Base-by-base conservation (phyloP, 2,888 invertebrate genomes). In the Uloborus plumipes region DNA sequence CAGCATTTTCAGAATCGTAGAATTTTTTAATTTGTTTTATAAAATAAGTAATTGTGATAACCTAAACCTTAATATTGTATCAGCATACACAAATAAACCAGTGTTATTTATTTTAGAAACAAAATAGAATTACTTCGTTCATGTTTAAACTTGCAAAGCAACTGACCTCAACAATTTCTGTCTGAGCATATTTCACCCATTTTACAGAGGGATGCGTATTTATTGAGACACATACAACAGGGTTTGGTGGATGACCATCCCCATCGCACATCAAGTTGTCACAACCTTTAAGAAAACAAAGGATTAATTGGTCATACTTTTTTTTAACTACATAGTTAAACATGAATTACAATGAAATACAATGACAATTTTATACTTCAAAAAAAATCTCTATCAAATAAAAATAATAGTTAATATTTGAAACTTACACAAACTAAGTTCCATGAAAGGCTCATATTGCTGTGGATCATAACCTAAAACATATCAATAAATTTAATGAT, bases 211-310 rank as follows among this genome's bases (percentile, higher is more conserved):
- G 85, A 20, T 88, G 88, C 20, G 88, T 88, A 64, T 89, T 87
- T 39, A 89, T 88, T 81, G 87, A 87, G 6, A 96, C 91, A n/a
- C 94, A 92, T 75, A 95, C 91, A 70, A 93, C 92, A 0, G 97
- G 94, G 88, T 95, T 96, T 0, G 97, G 97, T 0, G 95, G 92
- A 70, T 93, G 91, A 0, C 96, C 97, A 88, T 94, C 93, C 7
- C 93, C 93, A 90, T 96, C 96, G 90, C 95, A 94, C 31, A 95
- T 91, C 78, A 98, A 91, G 89, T 95, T 96, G 91, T 96, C 96
- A 91, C 97, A 97, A 49, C 95, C 94, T 80, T 22, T 58, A 58
- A 50, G 20, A 49, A 31, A 49, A n/a, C n/a, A n/a, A n/a, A n/a
- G n/a, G n/a, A n/a, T n/a, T n/a, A n/a, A n/a, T n/a, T n/a, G n/a